These are phyloP conservation scores for Melanargia galathea DNA, from an alignment of 2,888 invertebrate genomes.

Conservation along the genomic window DNA sequence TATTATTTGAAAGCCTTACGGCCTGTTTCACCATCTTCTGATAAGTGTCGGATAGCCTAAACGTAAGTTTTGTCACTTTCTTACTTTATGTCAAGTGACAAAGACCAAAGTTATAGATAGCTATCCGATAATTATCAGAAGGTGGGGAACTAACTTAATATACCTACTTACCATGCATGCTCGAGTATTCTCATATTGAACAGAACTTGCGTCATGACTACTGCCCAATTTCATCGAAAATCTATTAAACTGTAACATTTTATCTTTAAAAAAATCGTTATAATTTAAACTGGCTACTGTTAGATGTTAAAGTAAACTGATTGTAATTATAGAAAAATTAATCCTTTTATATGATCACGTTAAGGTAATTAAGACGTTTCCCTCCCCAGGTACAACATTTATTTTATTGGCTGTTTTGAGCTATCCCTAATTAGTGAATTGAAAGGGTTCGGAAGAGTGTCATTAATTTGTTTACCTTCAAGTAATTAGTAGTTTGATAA, in stretches of 20 bases:
- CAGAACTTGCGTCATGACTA: not conserved
- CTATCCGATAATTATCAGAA: too few species aligned
- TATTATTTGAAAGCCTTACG: too few species aligned
- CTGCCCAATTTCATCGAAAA: slow-evolving; percentile 1
- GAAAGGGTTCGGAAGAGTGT: slow-evolving; percentile 13
- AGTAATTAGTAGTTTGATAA: not conserved
- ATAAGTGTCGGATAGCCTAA: too few species aligned
- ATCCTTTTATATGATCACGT: slow-evolving; percentile 18
- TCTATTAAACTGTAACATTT: slow-evolving; percentile 14
- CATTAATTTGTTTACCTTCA: slow-evolving; percentile 25
- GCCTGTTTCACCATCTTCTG: too few species aligned
- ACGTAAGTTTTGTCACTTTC: too few species aligned
- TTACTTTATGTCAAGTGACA: too few species aligned
- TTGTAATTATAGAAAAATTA: slow-evolving; percentile 8
- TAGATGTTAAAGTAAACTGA: slow-evolving; percentile 5
- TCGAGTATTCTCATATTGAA: not conserved
- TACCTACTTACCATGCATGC: slow-evolving; percentile 10
- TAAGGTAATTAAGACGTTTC: slow-evolving; percentile 21
- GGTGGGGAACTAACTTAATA: too few species aligned
- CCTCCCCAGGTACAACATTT: slow-evolving; percentile 19
- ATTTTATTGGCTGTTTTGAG: slow-evolving; percentile 14
- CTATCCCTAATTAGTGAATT: slow-evolving; percentile 35
- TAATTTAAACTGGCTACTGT: not conserved
- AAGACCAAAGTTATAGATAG: too few species aligned
- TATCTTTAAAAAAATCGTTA: not conserved